These are phyloP conservation scores for Melanocharis versteri DNA, from an alignment of 2,113 vertebrate genomes.

Conservation along the genomic window DNA sequence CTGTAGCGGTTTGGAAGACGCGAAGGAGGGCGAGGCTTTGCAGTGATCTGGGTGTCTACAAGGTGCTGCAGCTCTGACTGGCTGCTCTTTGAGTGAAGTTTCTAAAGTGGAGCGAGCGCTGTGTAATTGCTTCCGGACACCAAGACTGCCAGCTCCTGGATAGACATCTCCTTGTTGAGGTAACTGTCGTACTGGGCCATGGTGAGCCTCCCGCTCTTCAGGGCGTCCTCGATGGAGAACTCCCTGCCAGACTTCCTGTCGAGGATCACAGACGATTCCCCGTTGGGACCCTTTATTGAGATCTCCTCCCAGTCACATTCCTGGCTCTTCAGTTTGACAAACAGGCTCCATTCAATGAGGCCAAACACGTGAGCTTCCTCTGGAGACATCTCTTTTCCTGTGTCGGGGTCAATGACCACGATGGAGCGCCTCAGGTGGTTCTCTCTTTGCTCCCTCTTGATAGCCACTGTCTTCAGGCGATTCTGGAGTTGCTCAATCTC, in stretches of 20 bases:
- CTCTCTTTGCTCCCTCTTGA: constrained; percentile 92
- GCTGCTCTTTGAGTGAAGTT: constrained; percentile 16
- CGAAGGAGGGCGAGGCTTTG: constrained; percentile 31
- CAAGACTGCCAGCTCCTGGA: constrained; percentile 92
- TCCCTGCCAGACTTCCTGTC: constrained; percentile 94
- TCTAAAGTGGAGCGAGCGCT: constrained; percentile 15
- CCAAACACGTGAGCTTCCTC: constrained; percentile 90
- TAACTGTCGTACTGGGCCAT: constrained; percentile 86
- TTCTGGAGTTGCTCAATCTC: constrained; percentile 90
- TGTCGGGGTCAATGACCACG: constrained; percentile 93
- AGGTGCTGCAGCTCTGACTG: neutral
- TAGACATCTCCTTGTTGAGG: constrained; percentile 90
- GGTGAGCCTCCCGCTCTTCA: constrained; percentile 83
- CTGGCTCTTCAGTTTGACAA: constrained; percentile 91
- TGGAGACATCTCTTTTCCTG: constrained; percentile 91
- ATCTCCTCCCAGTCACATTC: constrained; percentile 99
- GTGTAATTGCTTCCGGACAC: constrained; percentile 80
- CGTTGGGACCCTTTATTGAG: constrained; percentile 86
- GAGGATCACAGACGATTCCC: constrained; percentile 89
- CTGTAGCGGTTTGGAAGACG: neutral
- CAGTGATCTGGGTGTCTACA: constrained; percentile 32
- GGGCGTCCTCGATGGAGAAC: constrained; percentile 92
- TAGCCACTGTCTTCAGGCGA: constrained; percentile 79
- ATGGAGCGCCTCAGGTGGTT: constrained; percentile 93
- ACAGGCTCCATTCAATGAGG: constrained; percentile 96